Evolutionary conservation across 2,888 invertebrate genomes (phyloP).

Genomic region (Hyles lineata): DNA sequence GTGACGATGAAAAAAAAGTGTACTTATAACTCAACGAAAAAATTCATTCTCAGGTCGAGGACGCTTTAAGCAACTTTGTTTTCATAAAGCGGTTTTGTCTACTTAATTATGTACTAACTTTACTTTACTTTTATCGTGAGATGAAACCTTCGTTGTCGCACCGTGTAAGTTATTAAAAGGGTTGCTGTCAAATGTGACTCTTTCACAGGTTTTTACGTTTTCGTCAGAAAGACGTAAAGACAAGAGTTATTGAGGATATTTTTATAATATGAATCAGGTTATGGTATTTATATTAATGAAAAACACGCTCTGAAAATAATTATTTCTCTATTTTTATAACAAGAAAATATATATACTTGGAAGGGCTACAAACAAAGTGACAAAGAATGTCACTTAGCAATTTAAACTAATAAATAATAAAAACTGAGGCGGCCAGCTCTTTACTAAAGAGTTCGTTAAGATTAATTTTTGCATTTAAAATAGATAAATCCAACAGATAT

Average conservation of each 20-base stretch:
- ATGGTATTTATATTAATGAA: no score
- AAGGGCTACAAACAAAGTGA: no score
- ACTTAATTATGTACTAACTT: slow-evolving; percentile 54
- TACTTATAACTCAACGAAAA: background rate
- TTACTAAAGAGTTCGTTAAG: no score
- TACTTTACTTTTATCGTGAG: slow-evolving; percentile 53
- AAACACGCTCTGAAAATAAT: no score
- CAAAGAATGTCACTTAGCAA: no score
- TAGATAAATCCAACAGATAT: no score
- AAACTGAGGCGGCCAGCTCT: no score
- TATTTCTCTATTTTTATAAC: no score
- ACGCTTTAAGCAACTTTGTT: slow-evolving; percentile 39
- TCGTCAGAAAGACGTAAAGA: slow-evolving; percentile 4
- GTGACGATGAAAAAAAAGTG: background rate
- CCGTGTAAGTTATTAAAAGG: slow-evolving; percentile 52
- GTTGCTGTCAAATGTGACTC: slow-evolving; percentile 46
- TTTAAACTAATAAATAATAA: no score
- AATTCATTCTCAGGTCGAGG: background rate
- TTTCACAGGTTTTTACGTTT: slow-evolving; percentile 31
- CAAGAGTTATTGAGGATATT: background rate
- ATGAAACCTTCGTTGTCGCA: slow-evolving; percentile 45
- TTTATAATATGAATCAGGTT: no score
- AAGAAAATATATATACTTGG: no score
- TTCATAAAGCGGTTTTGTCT: slow-evolving; percentile 41
- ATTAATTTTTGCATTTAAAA: no score